phyloP scores from a whole-genome alignment of 2,797 vertebrate species.

The Rhincodon typus region DNA sequence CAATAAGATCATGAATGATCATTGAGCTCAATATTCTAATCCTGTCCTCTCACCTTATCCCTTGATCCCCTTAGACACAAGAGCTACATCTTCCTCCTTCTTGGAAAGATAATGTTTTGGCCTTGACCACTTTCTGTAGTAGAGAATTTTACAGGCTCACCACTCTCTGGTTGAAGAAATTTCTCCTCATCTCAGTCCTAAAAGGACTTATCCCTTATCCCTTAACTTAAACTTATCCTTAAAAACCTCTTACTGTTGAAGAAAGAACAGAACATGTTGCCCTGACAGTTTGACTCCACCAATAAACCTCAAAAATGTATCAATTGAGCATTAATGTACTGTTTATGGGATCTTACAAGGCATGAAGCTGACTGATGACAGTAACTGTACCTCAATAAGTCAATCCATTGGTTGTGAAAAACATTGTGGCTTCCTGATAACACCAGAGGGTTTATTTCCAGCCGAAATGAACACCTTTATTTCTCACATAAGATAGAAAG shows the following conservation, averaged over 20 bases:
- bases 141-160: too few relatives aligned
- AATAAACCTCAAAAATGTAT: not conserved
- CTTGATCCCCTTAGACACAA: too few relatives aligned
- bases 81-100: too few relatives aligned
- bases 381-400: not conserved
- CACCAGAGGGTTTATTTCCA: not conserved
- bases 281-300: not conserved
- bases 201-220: too few relatives aligned
- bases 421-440: not conserved
- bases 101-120: too few relatives aligned
- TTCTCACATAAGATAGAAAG: not conserved
- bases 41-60: too few relatives aligned
- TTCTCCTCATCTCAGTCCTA: too few relatives aligned
- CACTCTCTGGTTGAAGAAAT: too few relatives aligned
- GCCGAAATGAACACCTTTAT: not conserved
- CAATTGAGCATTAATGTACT: not conserved
- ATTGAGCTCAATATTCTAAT: too few relatives aligned
- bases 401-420: not conserved
- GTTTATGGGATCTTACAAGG: not conserved
- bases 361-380: not conserved
- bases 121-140: too few relatives aligned
- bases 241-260: not conserved
- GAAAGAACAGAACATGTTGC: not conserved
- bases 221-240: not conserved
- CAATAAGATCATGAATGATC: too few relatives aligned